Percentiles rank a stretch among this genome's conserved stretches.
phyloP scores from a whole-genome alignment of 2,113 vertebrate genomes.

The Tyto alba region DNA sequence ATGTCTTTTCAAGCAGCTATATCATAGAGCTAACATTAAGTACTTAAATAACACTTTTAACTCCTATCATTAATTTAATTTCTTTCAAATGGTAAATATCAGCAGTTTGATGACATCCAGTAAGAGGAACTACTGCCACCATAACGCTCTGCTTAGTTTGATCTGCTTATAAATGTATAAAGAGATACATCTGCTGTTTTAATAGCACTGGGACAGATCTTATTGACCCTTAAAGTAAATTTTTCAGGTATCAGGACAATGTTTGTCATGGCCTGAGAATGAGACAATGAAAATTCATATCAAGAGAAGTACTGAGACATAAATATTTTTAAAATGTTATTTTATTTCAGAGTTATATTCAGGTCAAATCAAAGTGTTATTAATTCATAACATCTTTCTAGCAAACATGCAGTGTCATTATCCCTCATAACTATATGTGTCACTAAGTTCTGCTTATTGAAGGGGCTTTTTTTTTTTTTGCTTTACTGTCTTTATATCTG shows the following conservation, averaged over 20 bases:
- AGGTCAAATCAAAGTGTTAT: neutral
- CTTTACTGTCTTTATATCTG: neutral
- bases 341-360: neutral
- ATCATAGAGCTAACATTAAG: neutral
- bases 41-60: neutral
- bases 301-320: neutral
- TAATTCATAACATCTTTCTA: neutral
- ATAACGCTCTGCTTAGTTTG: neutral
- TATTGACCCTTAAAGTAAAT: neutral
- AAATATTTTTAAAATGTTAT: neutral
- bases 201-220: neutral
- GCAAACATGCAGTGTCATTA: neutral
- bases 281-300: neutral
- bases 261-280: neutral
- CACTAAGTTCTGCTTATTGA: neutral
- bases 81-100: conserved; percentile 14
- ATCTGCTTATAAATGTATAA: neutral
- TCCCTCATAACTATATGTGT: neutral
- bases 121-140: neutral
- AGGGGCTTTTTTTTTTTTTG: rapidly evolving
- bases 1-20: conserved; percentile 14
- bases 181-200: neutral
- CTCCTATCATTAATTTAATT: neutral
- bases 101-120: neutral
- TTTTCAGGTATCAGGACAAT: neutral